Evolutionary conservation across 2,113 vertebrate species (phyloP).

Genomic region (Otolemur garnettii): DNA sequence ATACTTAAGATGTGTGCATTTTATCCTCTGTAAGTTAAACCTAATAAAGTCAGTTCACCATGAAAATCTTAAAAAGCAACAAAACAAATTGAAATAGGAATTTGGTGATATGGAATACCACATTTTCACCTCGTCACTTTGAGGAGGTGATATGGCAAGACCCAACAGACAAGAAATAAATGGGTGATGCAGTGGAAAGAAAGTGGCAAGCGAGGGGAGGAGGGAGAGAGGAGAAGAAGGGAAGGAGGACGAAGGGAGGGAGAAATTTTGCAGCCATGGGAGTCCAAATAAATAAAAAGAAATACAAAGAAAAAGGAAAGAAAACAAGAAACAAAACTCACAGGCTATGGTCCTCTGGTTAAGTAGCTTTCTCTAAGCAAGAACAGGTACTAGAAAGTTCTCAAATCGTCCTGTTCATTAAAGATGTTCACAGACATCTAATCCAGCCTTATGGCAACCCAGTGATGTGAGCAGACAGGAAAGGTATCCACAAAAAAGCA

Average conservation of each 20-base stretch:
- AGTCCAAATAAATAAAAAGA: not conserved
- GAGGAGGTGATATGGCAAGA: not conserved
- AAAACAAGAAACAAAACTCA: not conserved
- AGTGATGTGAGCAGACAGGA: not conserved
- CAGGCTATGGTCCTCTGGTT: not conserved
- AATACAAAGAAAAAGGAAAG: not conserved
- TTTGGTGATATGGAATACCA: not conserved
- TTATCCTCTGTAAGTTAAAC: not conserved
- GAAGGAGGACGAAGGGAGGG: not conserved
- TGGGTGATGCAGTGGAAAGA: not conserved
- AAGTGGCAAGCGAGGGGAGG: not conserved
- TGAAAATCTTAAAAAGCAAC: not conserved
- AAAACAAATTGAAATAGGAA: not conserved
- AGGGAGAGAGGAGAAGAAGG: not conserved
- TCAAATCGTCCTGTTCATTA: not conserved
- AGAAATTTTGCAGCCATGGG: not conserved
- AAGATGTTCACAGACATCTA: constrained; percentile 47
- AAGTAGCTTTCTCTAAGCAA: not conserved
- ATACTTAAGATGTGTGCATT: not conserved
- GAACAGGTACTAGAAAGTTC: not conserved
- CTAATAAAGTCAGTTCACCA: not conserved
- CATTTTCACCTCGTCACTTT: not conserved
- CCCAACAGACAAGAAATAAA: not conserved
- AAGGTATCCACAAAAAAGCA: not conserved
- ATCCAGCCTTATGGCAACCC: not conserved